Evolutionary conservation across 2,113 vertebrate genomes (phyloP), one percentile per base, ranked within the genome.

Genomic region (Serranochromis macrocephalus): DNA sequence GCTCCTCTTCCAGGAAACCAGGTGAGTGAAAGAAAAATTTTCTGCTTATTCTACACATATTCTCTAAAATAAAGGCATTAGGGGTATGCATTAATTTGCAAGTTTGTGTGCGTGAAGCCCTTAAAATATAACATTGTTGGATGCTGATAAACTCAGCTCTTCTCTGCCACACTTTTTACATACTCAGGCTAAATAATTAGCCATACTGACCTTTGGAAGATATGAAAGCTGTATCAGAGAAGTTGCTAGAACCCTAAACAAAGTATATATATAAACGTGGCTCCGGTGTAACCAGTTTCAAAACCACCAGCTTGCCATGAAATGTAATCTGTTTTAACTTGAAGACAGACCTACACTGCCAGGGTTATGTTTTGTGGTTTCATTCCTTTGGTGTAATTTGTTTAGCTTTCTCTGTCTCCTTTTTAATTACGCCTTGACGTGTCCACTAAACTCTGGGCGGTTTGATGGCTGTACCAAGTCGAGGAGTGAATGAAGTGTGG

Each of bases 1-100:
- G 93, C 94, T 97, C 97, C 84, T 97, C 89, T 47, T 90, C 96
- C 92, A 98, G 97, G 93, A 98, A 96, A 91, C 97, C 97, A 97
- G 99, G 99, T 99, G 96, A 93, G 92, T 42, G 10, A 29, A 24
- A 53, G 26, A 47, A 47, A 19, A 1, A 2, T 5, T 24, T n/a
- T 66, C 7, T 58, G 5, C 73, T 6, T 49, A 42, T n/a, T 51
- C 42, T 73, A 47, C 9, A 19, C 7, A 45, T 12, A 42, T 26
- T 2, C 0, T 57, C 14, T 21, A 68, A 68, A 75, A 73, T 73
- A 47, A 29, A 29, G 3, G 17, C 6, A 33, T 78, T 51, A 49
- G 3, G 5, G 17, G 26, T 33, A n/a, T 49, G 10, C 45, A 8
- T n/a, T 78, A 1, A 78, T 78, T 78, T 51, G 17, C 7, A 31